phyloP scores from a whole-genome alignment of 1,140 invertebrate genomes.

The Cyrtorhinus lividipennis region DNA sequence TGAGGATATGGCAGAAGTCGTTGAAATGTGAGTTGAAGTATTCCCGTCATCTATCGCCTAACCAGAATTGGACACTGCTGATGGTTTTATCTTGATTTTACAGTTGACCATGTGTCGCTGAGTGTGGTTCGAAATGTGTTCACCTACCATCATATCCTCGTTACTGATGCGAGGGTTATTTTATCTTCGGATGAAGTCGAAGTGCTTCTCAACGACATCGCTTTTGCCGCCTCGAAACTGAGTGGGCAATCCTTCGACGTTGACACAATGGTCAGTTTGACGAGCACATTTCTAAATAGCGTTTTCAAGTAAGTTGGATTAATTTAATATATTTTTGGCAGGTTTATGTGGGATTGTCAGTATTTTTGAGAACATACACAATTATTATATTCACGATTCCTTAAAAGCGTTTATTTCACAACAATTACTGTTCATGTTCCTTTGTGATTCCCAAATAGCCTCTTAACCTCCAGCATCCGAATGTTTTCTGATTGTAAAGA shows the following conservation, averaged over 20 bases:
- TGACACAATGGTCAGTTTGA: constrained; percentile 38
- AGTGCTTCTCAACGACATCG: constrained; percentile 45
- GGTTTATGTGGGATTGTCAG: no score
- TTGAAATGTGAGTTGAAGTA: neutral
- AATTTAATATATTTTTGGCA: no score
- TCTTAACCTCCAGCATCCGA: no score
- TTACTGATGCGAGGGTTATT: constrained; percentile 39
- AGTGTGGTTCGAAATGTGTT: constrained; percentile 39
- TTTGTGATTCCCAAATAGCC: no score
- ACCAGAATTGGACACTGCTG: constrained; percentile 7
- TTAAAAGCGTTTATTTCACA: constrained; percentile 9
- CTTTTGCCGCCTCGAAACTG: constrained; percentile 44
- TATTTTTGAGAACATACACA: no score
- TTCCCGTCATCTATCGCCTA: neutral
- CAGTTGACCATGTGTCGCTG: constrained; percentile 43
- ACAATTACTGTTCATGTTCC: neutral
- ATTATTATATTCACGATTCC: constrained; percentile 18
- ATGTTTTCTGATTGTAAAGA: no score
- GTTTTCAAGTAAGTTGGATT: constrained; percentile 42
- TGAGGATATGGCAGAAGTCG: constrained; percentile 34
- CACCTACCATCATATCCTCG: constrained; percentile 41
- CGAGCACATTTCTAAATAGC: constrained; percentile 43
- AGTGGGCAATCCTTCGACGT: constrained; percentile 36
- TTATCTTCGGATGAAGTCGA: constrained; percentile 39
- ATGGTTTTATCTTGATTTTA: constrained; percentile 28